Conservation (phyloP, 2,113 vertebrate species). For the Laticauda colubrina region DNA sequence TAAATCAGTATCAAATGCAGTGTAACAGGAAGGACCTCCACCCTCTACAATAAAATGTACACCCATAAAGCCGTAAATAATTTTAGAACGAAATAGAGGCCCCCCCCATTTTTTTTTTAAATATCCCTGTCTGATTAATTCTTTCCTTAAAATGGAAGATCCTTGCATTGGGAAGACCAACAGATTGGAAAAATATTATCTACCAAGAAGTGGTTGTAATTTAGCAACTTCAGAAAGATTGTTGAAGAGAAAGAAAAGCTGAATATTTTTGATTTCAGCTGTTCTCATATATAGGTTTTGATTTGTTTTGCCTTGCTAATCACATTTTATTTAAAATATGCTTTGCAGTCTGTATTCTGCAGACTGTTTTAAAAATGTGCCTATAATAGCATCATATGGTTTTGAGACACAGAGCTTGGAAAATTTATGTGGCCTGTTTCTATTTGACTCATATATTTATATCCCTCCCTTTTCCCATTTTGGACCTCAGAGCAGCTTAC, state of each 20-base stretch:
- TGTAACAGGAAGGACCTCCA: background rate
- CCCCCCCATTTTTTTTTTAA: background rate
- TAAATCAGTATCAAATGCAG: background rate
- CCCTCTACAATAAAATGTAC: background rate
- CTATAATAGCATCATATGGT: background rate
- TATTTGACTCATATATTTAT: background rate
- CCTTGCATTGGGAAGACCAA: background rate
- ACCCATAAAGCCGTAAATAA: background rate
- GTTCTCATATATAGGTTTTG: background rate
- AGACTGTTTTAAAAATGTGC: background rate
- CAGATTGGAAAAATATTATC: background rate
- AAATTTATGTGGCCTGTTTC: background rate
- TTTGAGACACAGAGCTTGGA: background rate
- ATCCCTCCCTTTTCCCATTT: background rate
- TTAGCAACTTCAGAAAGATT: background rate
- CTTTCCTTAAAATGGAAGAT: background rate
- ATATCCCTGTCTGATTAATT: constrained; percentile 3
- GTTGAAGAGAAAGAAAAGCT: background rate
- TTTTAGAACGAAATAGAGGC: background rate
- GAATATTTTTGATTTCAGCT: accelerated
- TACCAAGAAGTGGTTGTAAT: background rate
- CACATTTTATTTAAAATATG: background rate
- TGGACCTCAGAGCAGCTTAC: background rate
- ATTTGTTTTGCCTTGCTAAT: background rate
- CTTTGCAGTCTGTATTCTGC: background rate